phyloP scores from a whole-genome alignment of 2,113 vertebrate genomes.

The Pseudonaja textilis region DNA sequence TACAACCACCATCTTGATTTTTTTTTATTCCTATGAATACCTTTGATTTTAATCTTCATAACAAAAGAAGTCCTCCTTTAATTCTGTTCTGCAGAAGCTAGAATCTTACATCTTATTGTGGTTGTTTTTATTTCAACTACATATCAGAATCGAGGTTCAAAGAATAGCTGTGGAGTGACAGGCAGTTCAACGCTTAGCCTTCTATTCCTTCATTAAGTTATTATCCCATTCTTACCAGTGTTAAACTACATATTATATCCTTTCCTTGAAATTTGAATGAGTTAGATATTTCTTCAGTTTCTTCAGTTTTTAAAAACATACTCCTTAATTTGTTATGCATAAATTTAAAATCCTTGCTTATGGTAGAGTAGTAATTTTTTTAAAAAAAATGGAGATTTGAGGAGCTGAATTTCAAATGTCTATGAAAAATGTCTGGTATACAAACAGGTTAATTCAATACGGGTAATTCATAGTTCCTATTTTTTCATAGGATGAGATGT shows the following conservation, averaged over 20 bases:
- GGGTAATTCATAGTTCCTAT: not conserved
- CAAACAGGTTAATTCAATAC: not conserved
- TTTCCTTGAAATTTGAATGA: constrained; percentile 65
- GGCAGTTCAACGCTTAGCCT: constrained; percentile 16
- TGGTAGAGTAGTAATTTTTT: constrained; percentile 19
- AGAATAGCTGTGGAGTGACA: constrained; percentile 33
- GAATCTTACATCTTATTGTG: constrained; percentile 7
- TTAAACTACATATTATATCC: constrained; percentile 69
- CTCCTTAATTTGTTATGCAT: constrained; percentile 50
- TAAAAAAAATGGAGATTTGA: not conserved
- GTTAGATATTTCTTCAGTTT: constrained; percentile 64
- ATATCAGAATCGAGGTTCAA: constrained; percentile 28
- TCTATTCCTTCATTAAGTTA: constrained; percentile 37
- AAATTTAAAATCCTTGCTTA: constrained; percentile 49
- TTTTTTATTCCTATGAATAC: not conserved
- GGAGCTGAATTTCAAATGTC: not conserved
- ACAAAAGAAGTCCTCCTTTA: constrained; percentile 34
- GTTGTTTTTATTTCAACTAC: constrained; percentile 15
- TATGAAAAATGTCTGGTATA: not conserved
- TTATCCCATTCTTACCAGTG: constrained; percentile 62
- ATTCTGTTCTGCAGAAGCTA: constrained; percentile 40
- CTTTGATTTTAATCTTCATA: not conserved
- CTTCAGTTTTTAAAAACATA: constrained; percentile 56
- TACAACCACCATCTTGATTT: not conserved
- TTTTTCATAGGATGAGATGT: not conserved